Evolutionary conservation across 1,140 invertebrate genomes (phyloP).

Genomic region (Notospermus geniculatus): DNA sequence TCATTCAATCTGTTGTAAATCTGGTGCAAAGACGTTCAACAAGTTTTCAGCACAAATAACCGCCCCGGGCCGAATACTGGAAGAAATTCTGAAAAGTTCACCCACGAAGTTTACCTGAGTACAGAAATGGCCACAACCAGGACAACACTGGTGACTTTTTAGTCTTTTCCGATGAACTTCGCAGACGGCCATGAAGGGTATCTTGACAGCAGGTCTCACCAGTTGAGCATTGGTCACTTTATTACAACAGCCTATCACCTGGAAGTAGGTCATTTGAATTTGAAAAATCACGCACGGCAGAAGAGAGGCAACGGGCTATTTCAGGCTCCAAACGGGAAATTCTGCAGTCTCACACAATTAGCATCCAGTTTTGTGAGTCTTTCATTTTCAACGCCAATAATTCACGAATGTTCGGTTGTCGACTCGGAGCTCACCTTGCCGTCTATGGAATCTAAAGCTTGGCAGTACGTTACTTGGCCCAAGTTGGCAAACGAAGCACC

Average conservation of each 20-base stretch:
- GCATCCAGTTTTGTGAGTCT: not conserved
- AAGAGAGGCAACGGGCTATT: no score
- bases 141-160: slow-evolving; percentile 81
- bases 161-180: slow-evolving; percentile 75
- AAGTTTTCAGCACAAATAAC: not conserved
- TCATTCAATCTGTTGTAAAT: not conserved
- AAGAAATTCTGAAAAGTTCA: not conserved
- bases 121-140: slow-evolving; percentile 86
- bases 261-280: slow-evolving; percentile 15
- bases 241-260: slow-evolving; percentile 77
- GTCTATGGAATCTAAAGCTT: slow-evolving; percentile 77
- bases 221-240: slow-evolving; percentile 64
- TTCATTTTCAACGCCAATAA: not conserved
- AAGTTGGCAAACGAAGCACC: slow-evolving; percentile 46
- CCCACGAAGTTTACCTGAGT: slow-evolving; percentile 67
- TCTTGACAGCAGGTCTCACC: slow-evolving; percentile 71
- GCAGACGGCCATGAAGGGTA: slow-evolving; percentile 83
- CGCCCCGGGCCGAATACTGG: not conserved
- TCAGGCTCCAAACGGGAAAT: no score
- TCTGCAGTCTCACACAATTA: not conserved
- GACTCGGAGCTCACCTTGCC: slow-evolving; percentile 59
- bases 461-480: slow-evolving; percentile 57
- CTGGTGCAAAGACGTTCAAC: no score
- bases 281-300: slow-evolving; percentile 4
- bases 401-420: no score